Evolutionary conservation across 2,797 vertebrate genomes (phyloP).

Genomic region (Enteromius fasciolatus): DNA sequence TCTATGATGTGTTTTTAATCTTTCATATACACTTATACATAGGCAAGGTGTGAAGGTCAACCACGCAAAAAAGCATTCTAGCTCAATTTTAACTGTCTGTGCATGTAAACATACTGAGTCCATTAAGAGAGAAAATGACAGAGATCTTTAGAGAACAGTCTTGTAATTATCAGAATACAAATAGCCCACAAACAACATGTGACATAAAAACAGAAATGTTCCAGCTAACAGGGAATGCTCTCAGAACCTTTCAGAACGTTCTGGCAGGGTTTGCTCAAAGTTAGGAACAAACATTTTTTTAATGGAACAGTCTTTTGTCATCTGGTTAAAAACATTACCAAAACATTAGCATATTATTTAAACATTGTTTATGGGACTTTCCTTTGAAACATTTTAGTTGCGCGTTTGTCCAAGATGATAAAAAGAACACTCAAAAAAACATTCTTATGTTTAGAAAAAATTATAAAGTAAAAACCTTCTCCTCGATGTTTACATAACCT

Average conservation of each 20-base stretch:
- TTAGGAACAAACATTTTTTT: background rate
- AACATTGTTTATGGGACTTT: background rate
- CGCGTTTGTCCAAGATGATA: no score
- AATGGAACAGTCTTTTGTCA: background rate
- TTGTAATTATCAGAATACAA: slow-evolving; percentile 1
- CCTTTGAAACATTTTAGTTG: background rate
- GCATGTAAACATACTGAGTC: slow-evolving; percentile 66
- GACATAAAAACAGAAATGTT: slow-evolving; percentile 19
- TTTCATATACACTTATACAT: background rate
- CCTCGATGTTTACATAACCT: no score
- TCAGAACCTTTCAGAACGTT: background rate
- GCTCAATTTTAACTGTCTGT: background rate
- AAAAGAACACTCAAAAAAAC: no score
- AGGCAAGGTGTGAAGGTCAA: background rate
- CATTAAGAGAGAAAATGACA: slow-evolving; percentile 61
- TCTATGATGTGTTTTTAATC: background rate
- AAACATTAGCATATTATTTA: background rate
- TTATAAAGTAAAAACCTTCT: no score
- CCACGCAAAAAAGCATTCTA: background rate
- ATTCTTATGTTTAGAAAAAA: no score
- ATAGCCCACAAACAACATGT: slow-evolving; percentile 7
- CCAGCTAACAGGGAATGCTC: slow-evolving; percentile 1
- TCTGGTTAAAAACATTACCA: background rate
- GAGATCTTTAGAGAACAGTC: slow-evolving; percentile 64
- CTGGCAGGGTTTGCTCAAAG: background rate